phyloP scores from a whole-genome alignment of 1,140 invertebrate species.

The Cotesia chilonis region DNA sequence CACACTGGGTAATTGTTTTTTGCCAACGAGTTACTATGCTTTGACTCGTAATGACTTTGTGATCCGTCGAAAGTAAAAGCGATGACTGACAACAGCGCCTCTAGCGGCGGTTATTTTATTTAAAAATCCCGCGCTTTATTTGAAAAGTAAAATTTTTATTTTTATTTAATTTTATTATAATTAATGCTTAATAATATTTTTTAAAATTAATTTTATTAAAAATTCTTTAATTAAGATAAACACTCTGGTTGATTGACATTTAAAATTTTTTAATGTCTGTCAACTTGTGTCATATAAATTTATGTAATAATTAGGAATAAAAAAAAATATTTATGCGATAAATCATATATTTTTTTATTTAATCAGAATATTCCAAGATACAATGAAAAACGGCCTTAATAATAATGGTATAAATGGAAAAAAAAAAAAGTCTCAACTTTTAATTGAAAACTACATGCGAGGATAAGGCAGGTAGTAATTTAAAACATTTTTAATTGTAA shows the following conservation, averaged over 20 bases:
- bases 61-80: background rate
- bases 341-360: constrained; percentile 60
- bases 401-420: constrained; percentile 1
- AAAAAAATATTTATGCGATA: constrained; percentile 41
- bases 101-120: background rate
- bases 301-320: background rate
- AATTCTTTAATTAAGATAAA: too few relatives aligned
- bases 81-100: background rate
- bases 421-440: background rate
- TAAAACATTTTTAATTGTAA: too few relatives aligned
- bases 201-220: too few relatives aligned
- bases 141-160: too few relatives aligned
- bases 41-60: too few relatives aligned
- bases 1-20: too few relatives aligned
- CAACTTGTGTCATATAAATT: too few relatives aligned
- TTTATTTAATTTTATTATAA: too few relatives aligned
- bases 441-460: background rate
- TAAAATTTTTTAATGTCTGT: too few relatives aligned
- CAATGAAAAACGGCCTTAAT: constrained; percentile 53
- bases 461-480: background rate
- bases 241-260: too few relatives aligned
- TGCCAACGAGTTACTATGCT: too few relatives aligned
- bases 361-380: constrained; percentile 55
- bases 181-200: too few relatives aligned
- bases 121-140: background rate